Evolutionary conservation across 2,113 vertebrate genomes (phyloP), one percentile per base, ranked within the genome.

Genomic region (Arothron firmamentum): DNA sequence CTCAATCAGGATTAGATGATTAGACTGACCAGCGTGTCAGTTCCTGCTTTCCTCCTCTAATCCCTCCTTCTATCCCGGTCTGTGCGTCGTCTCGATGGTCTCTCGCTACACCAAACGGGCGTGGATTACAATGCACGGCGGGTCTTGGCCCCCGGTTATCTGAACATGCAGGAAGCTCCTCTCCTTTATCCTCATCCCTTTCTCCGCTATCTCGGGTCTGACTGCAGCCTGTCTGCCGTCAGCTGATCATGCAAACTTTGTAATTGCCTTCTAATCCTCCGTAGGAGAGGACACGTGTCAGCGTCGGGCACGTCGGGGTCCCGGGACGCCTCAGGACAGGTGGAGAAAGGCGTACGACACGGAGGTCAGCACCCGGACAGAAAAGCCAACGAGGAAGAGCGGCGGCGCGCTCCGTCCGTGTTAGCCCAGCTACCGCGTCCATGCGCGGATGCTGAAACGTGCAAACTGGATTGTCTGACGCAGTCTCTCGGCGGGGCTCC

Each of bases 241-340:
- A 61, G 58, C 55, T 54, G 64, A 75, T 75, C 74, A 77, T 72
- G 83, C 71, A 81, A 63, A 70, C 57, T 65, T 63, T 65, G 59
- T 74, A 78, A 78, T 79, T 72, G 72, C 55, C 70, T 78, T 70
- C 72, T 80, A 75, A 82, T 79, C 75, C 72, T 72, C 62, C 25
- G 1, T 8, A 66, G 75, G 74, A 65, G 12, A 16, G 72, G 62
- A 67, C 60, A 56, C 48, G 74, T 62, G 68, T 81, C 79, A 51
- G 52, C 48, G 20, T 13, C 21, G 21, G 74, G 58, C 75, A 60
- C 77, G 59, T 73, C 28, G 7, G 71, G 55, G n/a, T 34, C 67
- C 23, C 49, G 20, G 0, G 20, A 38, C 49, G 63, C 71, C 73
- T 65, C 43, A 0, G 60, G 75, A 66, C 62, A 59, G 21, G 45